phyloP scores from a whole-genome alignment of 2,888 invertebrate genomes.

The Deilephila elpenor region DNA sequence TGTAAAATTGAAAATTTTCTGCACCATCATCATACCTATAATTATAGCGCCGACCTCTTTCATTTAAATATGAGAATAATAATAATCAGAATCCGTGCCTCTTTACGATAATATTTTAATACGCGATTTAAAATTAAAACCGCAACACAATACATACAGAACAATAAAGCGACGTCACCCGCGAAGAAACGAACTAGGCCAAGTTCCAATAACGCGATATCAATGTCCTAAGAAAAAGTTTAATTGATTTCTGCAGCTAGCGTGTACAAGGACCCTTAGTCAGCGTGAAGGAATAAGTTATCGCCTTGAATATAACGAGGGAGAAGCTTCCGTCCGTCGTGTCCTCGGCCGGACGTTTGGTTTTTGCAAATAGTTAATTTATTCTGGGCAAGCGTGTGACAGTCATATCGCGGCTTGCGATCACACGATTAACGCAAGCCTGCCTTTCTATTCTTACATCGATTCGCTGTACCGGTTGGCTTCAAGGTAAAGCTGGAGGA shows the following conservation, averaged over 20 bases:
- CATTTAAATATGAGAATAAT: no score
- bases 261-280: constrained; percentile 19
- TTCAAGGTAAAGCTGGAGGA: neutral
- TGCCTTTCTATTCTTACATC: constrained; percentile 13
- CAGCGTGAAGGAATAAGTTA: constrained; percentile 12
- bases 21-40: no score
- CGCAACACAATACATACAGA: neutral
- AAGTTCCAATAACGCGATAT: constrained; percentile 5
- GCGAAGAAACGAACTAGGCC: neutral
- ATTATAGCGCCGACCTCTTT: no score
- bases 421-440: constrained; percentile 15
- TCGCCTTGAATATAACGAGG: constrained; percentile 29
- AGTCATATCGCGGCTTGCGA: constrained; percentile 1
- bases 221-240: neutral
- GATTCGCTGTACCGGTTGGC: neutral
- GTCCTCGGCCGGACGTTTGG: constrained; percentile 22
- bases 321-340: constrained; percentile 25
- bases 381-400: constrained; percentile 25
- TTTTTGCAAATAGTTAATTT: constrained; percentile 29
- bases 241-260: constrained; percentile 13
- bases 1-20: no score
- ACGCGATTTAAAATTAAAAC: neutral
- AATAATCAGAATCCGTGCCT: no score
- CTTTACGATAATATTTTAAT: no score
- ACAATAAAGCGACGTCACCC: neutral